Base-by-base conservation (phyloP, 2,888 invertebrate genomes). In the Nomada lathburiana region DNA sequence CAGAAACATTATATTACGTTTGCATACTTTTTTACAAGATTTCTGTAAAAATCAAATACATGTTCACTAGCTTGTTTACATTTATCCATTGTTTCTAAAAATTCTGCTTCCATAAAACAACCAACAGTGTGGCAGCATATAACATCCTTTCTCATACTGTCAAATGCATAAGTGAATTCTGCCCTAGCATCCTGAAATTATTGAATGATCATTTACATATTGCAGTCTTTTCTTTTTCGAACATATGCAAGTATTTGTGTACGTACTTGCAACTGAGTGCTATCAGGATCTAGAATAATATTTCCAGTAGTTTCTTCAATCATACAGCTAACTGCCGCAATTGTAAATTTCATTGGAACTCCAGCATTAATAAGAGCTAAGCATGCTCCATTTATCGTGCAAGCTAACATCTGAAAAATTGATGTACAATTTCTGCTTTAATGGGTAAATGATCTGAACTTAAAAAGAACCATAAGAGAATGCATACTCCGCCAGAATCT, bases 351-450 rank as follows among this genome's bases (percentile, higher is more conserved):
- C 97, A 98, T 96, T 18, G 97, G 95, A n/a, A 98, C 94, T 36
- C 98, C 97, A 0, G 98, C 96, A 94, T 98, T 97, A 0, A 98
- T 94, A 47, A 98, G 94, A 0, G 98, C 97, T 77, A 98, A 94
- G 93, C 98, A 98, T 0, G 96, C 95, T 36, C 97, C 96, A 94
- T 98, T 99, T 50, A 98, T 94, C 18, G 96, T 96, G 93, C 97
- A 97, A 0, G 98, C 96, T 71, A 98, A 94, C 2, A 98, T 93
- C 97, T 97, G 93, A 82, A 94, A 89, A 93, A 42, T 89, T 69
- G 44, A 47, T 63, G 50, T 10, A 62, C 26, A 47, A 50, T 20
- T 3, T 9, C 29, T 47, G 60, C 11, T 62, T 2, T 63, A 44
- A 18, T 60, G 11, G 26, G 47, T 16, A 9, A 59, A 52, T 20